Base-by-base conservation (phyloP, 2,888 invertebrate species). In the Synergus gifuensis region DNA sequence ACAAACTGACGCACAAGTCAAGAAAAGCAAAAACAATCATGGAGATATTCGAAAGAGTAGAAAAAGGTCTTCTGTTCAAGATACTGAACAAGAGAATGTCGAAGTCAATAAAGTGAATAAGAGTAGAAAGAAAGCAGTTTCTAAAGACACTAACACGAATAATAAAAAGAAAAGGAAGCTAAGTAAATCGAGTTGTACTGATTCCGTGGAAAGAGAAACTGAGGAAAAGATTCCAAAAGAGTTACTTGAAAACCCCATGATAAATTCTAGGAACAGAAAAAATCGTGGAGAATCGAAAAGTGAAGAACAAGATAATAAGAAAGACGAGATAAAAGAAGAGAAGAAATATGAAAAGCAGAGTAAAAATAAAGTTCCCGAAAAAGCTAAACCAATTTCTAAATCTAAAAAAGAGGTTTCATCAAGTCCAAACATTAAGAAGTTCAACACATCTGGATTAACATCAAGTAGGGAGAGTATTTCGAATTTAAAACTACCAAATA, bases 391-490 rank as follows among this genome's bases (percentile, higher is more conserved):
- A 22, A 22, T 22, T 60, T 2, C 60, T 66, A 16, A 66, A 40
- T 2, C 40, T 16, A 9, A n/a, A 16, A 42, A n/a, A 16, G 40
- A 66, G 9, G 40, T n/a, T 42, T n/a, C 40, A n/a, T 9, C 8
- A 54, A 18, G n/a, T 12, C 16, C 36, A 54, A 69, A 49, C 28
- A 8, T 69, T 11, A 11, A 54, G n/a, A 54, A 54, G 11, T 54
- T 4, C 8, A 54, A 49, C 28, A 36, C 36, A 73, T 49, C 49
- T 16, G 73, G 73, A 54, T 11, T 54, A n/a, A 5, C 49, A 16
- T 73, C 73, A 4, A 54, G 73, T 54, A 54, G 36, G 49, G 54
- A 73, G 16, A 73, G 54, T 73, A 40, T 73, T 54, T 73, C 73
- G 11, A 73, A 73, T 44, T 16, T 69, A 4, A 69, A 69, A 28